Conservation (phyloP, 2,888 invertebrate genomes). For the Carterocephalus palaemon region DNA sequence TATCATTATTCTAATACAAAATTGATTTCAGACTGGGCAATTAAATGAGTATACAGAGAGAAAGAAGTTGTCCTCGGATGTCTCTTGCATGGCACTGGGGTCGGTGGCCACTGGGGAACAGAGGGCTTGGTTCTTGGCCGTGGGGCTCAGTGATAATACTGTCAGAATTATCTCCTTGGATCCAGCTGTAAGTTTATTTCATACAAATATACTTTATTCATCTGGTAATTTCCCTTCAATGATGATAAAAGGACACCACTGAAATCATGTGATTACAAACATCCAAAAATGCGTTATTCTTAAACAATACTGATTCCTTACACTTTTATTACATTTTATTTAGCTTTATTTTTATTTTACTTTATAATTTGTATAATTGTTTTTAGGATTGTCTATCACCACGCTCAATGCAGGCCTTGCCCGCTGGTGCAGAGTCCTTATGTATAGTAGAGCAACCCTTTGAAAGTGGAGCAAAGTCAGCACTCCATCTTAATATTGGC, state of each 20-base stretch:
- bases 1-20: neutral
- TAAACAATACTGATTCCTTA: slow-evolving; percentile 48
- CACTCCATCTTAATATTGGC: slow-evolving; percentile 96
- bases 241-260: slow-evolving; percentile 79
- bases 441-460: slow-evolving; percentile 94
- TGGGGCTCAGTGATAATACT: slow-evolving; percentile 96
- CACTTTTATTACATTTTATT: neutral
- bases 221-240: slow-evolving; percentile 35
- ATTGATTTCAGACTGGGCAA: slow-evolving; percentile 88
- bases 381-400: slow-evolving; percentile 93
- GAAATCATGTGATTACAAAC: slow-evolving; percentile 70
- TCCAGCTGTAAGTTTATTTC: slow-evolving; percentile 84
- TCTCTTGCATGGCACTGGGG: slow-evolving; percentile 98
- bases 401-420: slow-evolving; percentile 97
- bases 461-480: slow-evolving; percentile 83
- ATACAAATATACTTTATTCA: slow-evolving; percentile 1
- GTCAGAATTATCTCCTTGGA: slow-evolving; percentile 98
- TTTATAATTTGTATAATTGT: too few relatives aligned
- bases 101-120: slow-evolving; percentile 97
- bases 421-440: slow-evolving; percentile 96
- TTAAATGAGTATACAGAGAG: slow-evolving; percentile 98
- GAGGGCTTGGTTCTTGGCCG: slow-evolving; percentile 96
- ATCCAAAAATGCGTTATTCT: slow-evolving; percentile 76
- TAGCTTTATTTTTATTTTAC: neutral
- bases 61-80: slow-evolving; percentile 97